Conservation (phyloP, 2,888 invertebrate species). For the Anthophora plumipes region DNA sequence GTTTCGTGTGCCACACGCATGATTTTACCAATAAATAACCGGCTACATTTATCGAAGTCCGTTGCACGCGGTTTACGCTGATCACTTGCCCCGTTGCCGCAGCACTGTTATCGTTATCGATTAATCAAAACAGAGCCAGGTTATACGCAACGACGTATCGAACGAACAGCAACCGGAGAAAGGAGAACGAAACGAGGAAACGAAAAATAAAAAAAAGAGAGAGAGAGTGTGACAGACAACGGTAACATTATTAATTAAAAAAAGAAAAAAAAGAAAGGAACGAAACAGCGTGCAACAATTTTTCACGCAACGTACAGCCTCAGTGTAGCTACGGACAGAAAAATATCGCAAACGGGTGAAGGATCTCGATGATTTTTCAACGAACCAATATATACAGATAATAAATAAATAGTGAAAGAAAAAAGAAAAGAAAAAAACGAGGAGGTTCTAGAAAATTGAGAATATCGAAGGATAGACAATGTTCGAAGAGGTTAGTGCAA, state of each 20-base stretch:
- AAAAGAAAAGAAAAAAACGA: too few relatives aligned
- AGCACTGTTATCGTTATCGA: conserved; percentile 56
- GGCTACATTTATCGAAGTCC: conserved; percentile 61
- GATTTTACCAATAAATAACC: conserved; percentile 70
- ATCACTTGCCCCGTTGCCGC: conserved; percentile 43
- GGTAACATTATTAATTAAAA: conserved; percentile 40
- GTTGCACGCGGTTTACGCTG: conserved; percentile 57
- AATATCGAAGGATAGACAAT: neutral
- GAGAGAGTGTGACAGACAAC: neutral
- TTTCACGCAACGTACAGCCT: conserved; percentile 28
- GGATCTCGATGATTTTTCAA: conserved; percentile 16
- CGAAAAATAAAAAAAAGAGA: neutral
- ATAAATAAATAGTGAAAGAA: too few relatives aligned
- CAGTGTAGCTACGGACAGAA: too few relatives aligned
- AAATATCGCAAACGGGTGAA: neutral
- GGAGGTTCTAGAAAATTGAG: neutral
- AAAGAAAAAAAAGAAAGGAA: too few relatives aligned
- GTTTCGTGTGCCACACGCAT: conserved; percentile 60
- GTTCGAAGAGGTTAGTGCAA: neutral
- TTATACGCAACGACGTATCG: neutral
- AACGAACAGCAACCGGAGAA: neutral
- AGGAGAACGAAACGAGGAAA: neutral
- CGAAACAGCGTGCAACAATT: conserved; percentile 23
- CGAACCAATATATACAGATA: neutral
- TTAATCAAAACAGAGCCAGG: conserved; percentile 45